Evolutionary conservation across 2,113 vertebrate species (phyloP), one percentile per base, ranked within the genome.

Genomic region (Oreochromis tanganicae): DNA sequence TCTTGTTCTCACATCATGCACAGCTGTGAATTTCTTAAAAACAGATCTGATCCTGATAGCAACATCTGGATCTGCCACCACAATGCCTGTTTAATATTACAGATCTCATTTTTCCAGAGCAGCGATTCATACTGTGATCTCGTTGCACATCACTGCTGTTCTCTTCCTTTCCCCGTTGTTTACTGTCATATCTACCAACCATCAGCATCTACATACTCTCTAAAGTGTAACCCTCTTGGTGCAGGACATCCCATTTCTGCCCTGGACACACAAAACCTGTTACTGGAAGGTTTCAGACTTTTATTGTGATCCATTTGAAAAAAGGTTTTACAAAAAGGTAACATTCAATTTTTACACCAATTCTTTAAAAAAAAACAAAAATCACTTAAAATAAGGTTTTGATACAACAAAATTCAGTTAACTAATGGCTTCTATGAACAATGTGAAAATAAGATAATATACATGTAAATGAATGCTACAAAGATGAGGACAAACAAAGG

Each of bases 281-380:
- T 48, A 80, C 82, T 89, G 89, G 90, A 96, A 96, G 91, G 88
- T 96, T 95, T 96, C 91, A 92, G 92, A 95, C 89, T 96, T 97
- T 97, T 96, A 97, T 98, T 98, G 97, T 98, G 97, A 97, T 98
- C 97, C 97, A 98, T 98, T 98, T 96, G 97, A 98, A 98, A 98
- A 97, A 97, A 97, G 97, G 95, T 97, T 98, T 98, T 98, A 99
- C 98, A 73, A 98, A 99, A 98, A 99, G 97, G 97, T 98, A 98
- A 98, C 97, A 98, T 98, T 95, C 97, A 98, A 97, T 98, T 98
- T 98, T 97, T 98, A 97, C 98, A 99, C 96, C 97, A 96, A 97
- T 97, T 98, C 95, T 87, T 95, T 11, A 85, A 57, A 59, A 56
- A 56, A 57, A 24, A 36, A 34, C 9, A 97, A 50, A 3, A 98